Conservation (phyloP, 2,888 invertebrate genomes). For the Drosophila dives region DNA sequence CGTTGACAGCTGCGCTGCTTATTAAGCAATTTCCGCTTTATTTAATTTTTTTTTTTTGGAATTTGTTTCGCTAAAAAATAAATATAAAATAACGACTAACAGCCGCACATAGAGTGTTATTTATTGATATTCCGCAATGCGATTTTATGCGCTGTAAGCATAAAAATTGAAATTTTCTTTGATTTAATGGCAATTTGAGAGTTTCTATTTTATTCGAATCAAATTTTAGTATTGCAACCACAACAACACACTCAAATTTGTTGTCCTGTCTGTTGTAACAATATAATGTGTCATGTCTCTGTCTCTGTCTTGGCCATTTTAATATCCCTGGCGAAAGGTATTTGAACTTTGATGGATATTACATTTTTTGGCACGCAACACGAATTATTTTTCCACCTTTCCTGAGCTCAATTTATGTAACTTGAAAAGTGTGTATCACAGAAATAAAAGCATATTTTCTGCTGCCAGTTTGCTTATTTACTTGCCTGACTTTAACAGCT, state of each 20-base stretch:
- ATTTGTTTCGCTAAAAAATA: constrained; percentile 22
- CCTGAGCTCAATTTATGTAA: background rate
- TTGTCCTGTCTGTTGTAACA: constrained; percentile 7
- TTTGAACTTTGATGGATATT: constrained; percentile 1
- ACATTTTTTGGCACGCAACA: background rate
- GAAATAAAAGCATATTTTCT: background rate
- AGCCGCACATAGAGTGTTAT: constrained; percentile 64
- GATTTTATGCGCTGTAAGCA: constrained; percentile 45
- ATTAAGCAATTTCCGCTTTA: constrained; percentile 67
- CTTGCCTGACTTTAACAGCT: constrained; percentile 58
- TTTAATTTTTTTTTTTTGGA: constrained; percentile 7
- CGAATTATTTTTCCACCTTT: background rate
- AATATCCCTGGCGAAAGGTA: background rate
- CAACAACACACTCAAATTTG: background rate
- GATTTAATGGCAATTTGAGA: constrained; percentile 63
- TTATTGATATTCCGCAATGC: constrained; percentile 60
- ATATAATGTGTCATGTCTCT: constrained; percentile 18
- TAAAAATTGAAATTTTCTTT: constrained; percentile 53
- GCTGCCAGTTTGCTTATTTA: constrained; percentile 18
- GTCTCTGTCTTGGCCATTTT: constrained; percentile 16
- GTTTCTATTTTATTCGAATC: constrained; percentile 52
- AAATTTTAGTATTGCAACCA: constrained; percentile 54
- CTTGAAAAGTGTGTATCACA: no score
- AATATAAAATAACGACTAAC: constrained; percentile 15
- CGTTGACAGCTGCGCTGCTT: constrained; percentile 71